phyloP scores from a whole-genome alignment of 1,140 invertebrate genomes.

The Habropoda laboriosa region DNA sequence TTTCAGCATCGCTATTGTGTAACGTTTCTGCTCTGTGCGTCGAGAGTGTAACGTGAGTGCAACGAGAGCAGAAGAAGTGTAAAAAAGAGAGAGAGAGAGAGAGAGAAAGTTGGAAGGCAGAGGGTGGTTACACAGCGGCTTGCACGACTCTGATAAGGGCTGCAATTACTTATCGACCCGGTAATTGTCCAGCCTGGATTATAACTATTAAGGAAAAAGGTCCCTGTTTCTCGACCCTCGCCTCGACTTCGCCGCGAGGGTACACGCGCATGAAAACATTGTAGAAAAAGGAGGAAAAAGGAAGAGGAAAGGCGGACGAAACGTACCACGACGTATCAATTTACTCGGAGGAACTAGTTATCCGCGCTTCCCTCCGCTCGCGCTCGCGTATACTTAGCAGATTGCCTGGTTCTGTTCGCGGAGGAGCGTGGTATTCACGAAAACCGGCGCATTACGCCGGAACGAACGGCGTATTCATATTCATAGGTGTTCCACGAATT shows the following conservation, averaged over 20 bases:
- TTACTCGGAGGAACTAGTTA: constrained; percentile 40
- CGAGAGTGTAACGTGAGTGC: background rate
- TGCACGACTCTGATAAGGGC: constrained; percentile 4
- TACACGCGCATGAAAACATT: constrained; percentile 12
- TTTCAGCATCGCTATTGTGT: background rate
- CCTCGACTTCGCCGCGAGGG: background rate
- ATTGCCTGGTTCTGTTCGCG: constrained; percentile 16
- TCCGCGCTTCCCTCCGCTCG: constrained; percentile 1
- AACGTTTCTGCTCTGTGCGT: background rate
- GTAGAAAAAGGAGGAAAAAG: background rate
- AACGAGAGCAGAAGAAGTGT: background rate
- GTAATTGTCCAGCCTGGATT: constrained; percentile 36
- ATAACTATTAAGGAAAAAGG: constrained; percentile 30
- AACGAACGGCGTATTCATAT: constrained; percentile 36
- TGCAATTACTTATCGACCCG: constrained; percentile 41
- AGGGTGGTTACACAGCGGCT: background rate
- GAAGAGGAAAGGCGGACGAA: background rate
- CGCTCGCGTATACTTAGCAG: constrained; percentile 9
- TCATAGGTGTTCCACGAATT: constrained; percentile 41
- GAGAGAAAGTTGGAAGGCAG: too few species aligned
- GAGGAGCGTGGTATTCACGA: background rate
- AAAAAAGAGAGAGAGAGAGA: background rate
- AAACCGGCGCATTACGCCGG: background rate
- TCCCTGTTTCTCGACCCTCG: constrained; percentile 14
- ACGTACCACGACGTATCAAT: constrained; percentile 35